phyloP scores from a whole-genome alignment of 2,797 vertebrate species.

The Sebastes minor region DNA sequence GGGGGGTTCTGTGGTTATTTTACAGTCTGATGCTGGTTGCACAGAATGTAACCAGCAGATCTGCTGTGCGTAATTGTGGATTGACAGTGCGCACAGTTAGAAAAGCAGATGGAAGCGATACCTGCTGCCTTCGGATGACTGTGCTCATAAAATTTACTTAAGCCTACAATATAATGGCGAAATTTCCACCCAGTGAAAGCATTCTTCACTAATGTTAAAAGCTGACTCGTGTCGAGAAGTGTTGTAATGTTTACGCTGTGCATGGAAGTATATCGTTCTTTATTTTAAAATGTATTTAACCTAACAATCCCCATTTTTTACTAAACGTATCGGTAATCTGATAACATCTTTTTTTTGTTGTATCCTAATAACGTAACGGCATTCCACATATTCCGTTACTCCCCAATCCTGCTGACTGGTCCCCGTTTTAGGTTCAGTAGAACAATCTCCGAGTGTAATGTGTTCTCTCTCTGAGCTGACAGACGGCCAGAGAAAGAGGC shows the following conservation, averaged over 20 bases:
- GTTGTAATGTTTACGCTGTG: neutral
- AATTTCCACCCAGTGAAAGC: neutral
- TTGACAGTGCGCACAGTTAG: neutral
- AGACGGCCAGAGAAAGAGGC: slow-evolving; percentile 45
- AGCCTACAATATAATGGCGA: neutral
- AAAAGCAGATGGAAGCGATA: neutral
- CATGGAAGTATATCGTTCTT: neutral
- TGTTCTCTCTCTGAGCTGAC: slow-evolving; percentile 48
- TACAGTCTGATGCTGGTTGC: neutral
- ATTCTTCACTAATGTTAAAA: neutral
- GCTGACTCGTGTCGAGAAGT: neutral
- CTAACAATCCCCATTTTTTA: neutral
- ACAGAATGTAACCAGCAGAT: neutral
- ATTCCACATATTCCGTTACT: neutral
- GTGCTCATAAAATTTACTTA: neutral
- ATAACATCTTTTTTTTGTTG: neutral
- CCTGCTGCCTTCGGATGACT: neutral
- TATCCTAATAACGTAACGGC: neutral
- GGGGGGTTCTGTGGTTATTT: neutral
- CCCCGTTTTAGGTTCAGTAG: slow-evolving; percentile 48
- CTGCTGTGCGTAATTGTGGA: neutral
- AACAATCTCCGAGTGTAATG: slow-evolving; percentile 43
- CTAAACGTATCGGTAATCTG: neutral
- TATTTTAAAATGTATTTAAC: neutral
- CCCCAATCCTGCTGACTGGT: slow-evolving; percentile 26